Evolutionary conservation across 2,888 invertebrate species (phyloP).

Genomic region (Piscicola geometra): DNA sequence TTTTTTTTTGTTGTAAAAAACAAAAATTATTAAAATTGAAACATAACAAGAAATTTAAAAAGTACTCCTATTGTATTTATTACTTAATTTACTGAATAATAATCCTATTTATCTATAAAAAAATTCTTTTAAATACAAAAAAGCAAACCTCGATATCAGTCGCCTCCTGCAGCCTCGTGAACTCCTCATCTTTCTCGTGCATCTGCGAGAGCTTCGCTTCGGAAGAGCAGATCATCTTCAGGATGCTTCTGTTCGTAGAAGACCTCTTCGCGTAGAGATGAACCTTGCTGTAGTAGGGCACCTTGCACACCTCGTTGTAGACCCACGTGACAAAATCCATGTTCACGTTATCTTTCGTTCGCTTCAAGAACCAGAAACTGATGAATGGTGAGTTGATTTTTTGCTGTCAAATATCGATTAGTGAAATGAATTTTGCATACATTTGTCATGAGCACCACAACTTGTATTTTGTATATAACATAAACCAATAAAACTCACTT

Average conservation of each 20-base stretch:
- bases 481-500: slow-evolving; percentile 57
- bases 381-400: background rate
- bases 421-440: background rate
- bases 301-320: slow-evolving; percentile 30
- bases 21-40: too few relatives aligned
- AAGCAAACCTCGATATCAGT: slow-evolving; percentile 1
- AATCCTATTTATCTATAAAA: too few relatives aligned
- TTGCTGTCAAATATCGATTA: background rate
- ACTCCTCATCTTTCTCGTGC: slow-evolving; percentile 8
- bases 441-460: too few relatives aligned
- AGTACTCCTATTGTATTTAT: too few relatives aligned
- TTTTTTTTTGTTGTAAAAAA: too few relatives aligned
- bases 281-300: slow-evolving; percentile 21
- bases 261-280: slow-evolving; percentile 23
- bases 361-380: slow-evolving; percentile 29
- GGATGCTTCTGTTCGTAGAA: slow-evolving; percentile 2
- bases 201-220: slow-evolving; percentile 22
- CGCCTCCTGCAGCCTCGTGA: background rate
- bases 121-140: too few relatives aligned
- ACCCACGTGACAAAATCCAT: background rate
- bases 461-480: background rate
- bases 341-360: background rate
- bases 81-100: too few relatives aligned
- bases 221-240: slow-evolving; percentile 22
- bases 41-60: too few relatives aligned